Conservation (phyloP, 2,797 vertebrate species). For the Syncerus caffer region DNA sequence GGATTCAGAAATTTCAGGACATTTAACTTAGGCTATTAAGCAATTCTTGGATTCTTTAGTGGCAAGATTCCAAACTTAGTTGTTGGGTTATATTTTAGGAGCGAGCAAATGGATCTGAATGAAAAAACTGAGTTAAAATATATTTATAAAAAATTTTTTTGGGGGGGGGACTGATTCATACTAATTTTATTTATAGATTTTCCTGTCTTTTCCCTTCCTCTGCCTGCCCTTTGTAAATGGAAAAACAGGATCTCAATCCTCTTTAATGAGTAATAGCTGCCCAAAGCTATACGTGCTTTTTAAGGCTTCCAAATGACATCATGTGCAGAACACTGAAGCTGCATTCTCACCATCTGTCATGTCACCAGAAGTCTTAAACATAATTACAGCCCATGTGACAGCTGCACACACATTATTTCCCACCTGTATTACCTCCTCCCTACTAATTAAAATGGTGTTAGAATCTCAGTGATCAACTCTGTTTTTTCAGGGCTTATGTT, state of each 20-base stretch:
- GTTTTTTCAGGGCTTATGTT: constrained; percentile 44
- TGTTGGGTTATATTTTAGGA: neutral
- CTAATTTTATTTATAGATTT: constrained; percentile 55
- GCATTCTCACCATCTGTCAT: constrained; percentile 27
- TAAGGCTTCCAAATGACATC: constrained; percentile 3
- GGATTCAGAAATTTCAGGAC: constrained; percentile 5
- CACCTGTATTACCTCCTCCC: constrained; percentile 38
- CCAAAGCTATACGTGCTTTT: neutral
- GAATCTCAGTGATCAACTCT: constrained; percentile 42
- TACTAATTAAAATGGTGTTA: constrained; percentile 65
- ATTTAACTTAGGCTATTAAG: neutral
- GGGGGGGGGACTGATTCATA: neutral
- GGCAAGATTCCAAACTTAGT: neutral
- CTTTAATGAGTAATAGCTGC: constrained; percentile 43
- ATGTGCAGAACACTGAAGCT: neutral
- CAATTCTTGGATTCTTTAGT: neutral
- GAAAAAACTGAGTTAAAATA: constrained; percentile 20
- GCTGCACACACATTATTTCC: constrained; percentile 29
- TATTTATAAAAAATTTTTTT: neutral
- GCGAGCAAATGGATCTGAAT: neutral
- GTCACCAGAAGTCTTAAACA: neutral
- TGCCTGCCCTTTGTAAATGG: constrained; percentile 33
- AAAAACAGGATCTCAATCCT: constrained; percentile 52
- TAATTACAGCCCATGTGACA: constrained; percentile 56
- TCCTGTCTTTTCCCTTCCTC: constrained; percentile 50